A percentile compares a stretch with the other conserved stretches of the same genome.
These are phyloP conservation scores for Chlorodrepanis virens DNA, from an alignment of 2,113 vertebrate species.

Conservation along the genomic window DNA sequence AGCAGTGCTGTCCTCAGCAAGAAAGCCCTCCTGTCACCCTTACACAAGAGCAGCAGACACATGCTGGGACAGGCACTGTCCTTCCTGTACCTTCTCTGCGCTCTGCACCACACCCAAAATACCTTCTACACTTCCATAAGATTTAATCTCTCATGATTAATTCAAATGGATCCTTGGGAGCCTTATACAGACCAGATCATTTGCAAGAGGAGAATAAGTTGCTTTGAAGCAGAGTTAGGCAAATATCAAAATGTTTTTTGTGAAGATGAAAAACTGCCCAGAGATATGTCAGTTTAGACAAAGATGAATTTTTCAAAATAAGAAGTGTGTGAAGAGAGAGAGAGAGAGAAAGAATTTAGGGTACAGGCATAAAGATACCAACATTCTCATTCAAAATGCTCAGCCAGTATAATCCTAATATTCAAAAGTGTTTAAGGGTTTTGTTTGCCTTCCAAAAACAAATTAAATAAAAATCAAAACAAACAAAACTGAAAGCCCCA, in stretches of 20 bases:
- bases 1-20: neutral
- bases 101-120: neutral
- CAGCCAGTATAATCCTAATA: neutral
- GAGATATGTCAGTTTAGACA: neutral
- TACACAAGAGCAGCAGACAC: neutral
- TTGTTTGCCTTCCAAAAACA: neutral
- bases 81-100: neutral
- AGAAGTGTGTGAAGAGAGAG: neutral
- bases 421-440: neutral
- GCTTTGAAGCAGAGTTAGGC: neutral
- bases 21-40: fast-evolving
- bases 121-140: neutral
- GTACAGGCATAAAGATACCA: neutral
- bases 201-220: neutral
- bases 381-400: neutral
- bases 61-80: fast-evolving
- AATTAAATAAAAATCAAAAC: neutral
- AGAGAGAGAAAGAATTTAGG: neutral
- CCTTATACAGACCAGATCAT: neutral
- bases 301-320: neutral
- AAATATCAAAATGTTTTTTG: neutral
- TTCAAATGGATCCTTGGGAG: neutral
- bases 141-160: neutral
- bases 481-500: fast-evolving
- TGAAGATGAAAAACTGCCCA: neutral